phyloP scores from a whole-genome alignment of 2,888 invertebrate genomes.

The Drosophila mettleri region DNA sequence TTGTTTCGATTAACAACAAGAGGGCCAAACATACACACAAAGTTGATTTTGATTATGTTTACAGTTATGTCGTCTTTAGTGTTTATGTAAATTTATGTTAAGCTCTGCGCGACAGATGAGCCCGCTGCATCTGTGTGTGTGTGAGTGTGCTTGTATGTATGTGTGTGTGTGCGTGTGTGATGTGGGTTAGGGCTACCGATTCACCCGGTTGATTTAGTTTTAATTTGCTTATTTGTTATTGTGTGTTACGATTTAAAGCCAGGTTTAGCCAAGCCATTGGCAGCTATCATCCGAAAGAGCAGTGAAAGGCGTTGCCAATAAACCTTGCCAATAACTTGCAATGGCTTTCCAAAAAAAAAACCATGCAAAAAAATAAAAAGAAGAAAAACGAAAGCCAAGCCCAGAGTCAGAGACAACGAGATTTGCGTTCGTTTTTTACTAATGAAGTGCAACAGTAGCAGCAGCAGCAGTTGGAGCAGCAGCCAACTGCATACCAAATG shows the following conservation, averaged over 20 bases:
- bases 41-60: constrained; percentile 65
- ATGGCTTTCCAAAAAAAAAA: constrained; percentile 66
- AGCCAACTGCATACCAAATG: constrained; percentile 73
- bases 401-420: constrained; percentile 32
- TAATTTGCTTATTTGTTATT: constrained; percentile 58
- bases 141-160: constrained; percentile 16
- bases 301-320: constrained; percentile 72
- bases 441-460: constrained; percentile 63
- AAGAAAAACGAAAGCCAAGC: constrained; percentile 75
- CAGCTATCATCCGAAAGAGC: constrained; percentile 29
- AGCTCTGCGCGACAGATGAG: constrained; percentile 50
- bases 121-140: constrained; percentile 4
- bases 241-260: constrained; percentile 2
- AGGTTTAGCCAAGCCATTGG: not conserved
- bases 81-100: constrained; percentile 75
- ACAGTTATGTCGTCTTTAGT: constrained; percentile 70
- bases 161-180: constrained; percentile 13
- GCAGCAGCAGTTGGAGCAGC: constrained; percentile 46
- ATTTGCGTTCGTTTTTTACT: constrained; percentile 73
- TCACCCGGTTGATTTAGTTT: constrained; percentile 63
- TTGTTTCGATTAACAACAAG: constrained; percentile 50
- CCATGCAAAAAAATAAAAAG: constrained; percentile 11
- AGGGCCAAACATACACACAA: constrained; percentile 29
- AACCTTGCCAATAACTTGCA: constrained; percentile 70
- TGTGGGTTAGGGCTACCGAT: constrained; percentile 61